Base-by-base conservation (phyloP, 2,888 invertebrate species). In the Eucera pruinosa region DNA sequence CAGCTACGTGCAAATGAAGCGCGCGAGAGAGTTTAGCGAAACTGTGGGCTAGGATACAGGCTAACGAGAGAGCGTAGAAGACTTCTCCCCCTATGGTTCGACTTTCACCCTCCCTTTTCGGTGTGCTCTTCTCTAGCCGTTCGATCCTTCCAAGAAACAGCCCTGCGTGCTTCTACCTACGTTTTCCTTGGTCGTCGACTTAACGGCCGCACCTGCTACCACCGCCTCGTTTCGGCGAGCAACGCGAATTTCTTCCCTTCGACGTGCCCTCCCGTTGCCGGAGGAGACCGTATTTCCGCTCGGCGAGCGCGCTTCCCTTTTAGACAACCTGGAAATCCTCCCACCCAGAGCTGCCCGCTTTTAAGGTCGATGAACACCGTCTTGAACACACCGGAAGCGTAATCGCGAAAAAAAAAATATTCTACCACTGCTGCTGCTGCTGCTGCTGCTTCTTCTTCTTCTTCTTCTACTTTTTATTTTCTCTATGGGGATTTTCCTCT, bases 171-270 rank as follows among this genome's bases (percentile, higher is more conserved):
- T 58, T 75, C 69, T 57, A 66, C 39, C 80, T 52, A 7, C 52
- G 67, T 48, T 70, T 71, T 64, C 57, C 73, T 54, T 66, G 71
- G 81, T 72, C 64, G 70, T 67, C 78, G 74, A 81, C 74, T 81
- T 78, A 78, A 78, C 78, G 81, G 64, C 61, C 71, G 81, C 81
- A 81, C 81, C 81, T 78, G 78, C 81, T 74, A 64, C 78, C 71
- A 64, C 71, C 74, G 55, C 50, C 67, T 67, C 64, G 75, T 67
- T 75, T 80, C 70, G 70, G 52, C 62, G 69, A 70, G 47, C 70
- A 13, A 58, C 80, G 80, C 76, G 73, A 81, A 80, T 80, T 79
- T 80, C 80, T 71, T 68, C 67, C 72, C 79, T 78, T 78, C 79
- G 78, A 65, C 78, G 79, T 68, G 55, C 78, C 67, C 58, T 72